These are phyloP conservation scores for Drosophila kuntzei DNA, from an alignment of 2,888 invertebrate genomes.

Conservation along the genomic window DNA sequence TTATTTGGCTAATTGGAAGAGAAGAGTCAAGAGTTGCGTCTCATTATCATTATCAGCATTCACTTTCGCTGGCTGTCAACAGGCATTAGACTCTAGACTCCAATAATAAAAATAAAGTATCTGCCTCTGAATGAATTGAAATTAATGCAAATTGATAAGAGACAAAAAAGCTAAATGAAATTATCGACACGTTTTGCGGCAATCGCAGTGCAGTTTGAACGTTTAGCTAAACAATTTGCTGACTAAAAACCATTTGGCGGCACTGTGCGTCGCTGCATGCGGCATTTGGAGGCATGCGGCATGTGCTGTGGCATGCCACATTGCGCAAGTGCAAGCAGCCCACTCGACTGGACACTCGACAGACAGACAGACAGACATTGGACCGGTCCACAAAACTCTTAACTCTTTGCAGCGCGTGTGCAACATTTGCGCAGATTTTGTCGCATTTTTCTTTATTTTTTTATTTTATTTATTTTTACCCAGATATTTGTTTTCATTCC, in stretches of 20 bases:
- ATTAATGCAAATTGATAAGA: slow-evolving; percentile 76
- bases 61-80: slow-evolving; percentile 73
- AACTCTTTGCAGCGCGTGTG: slow-evolving; percentile 62
- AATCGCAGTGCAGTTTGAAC: slow-evolving; percentile 63
- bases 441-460: slow-evolving; percentile 58
- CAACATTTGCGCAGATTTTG: slow-evolving; percentile 72
- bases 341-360: slow-evolving; percentile 29
- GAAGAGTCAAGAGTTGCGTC: slow-evolving; percentile 10
- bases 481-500: slow-evolving; percentile 62
- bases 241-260: slow-evolving; percentile 53
- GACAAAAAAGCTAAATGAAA: slow-evolving; percentile 53
- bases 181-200: slow-evolving; percentile 77
- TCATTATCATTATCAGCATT: slow-evolving; percentile 70
- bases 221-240: slow-evolving; percentile 77
- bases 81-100: slow-evolving; percentile 67
- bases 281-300: slow-evolving; percentile 19
- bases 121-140: slow-evolving; percentile 75
- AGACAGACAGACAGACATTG: slow-evolving; percentile 16
- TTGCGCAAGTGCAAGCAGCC: slow-evolving; percentile 74
- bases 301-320: slow-evolving; percentile 41
- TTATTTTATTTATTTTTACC: slow-evolving; percentile 38
- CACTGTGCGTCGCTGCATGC: slow-evolving; percentile 58
- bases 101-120: slow-evolving; percentile 32
- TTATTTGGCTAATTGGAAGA: slow-evolving; percentile 66
- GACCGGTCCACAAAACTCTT: slow-evolving; percentile 29